These are phyloP conservation scores for Crocallis elinguaria DNA, from an alignment of 2,888 invertebrate species.

Conservation along the genomic window DNA sequence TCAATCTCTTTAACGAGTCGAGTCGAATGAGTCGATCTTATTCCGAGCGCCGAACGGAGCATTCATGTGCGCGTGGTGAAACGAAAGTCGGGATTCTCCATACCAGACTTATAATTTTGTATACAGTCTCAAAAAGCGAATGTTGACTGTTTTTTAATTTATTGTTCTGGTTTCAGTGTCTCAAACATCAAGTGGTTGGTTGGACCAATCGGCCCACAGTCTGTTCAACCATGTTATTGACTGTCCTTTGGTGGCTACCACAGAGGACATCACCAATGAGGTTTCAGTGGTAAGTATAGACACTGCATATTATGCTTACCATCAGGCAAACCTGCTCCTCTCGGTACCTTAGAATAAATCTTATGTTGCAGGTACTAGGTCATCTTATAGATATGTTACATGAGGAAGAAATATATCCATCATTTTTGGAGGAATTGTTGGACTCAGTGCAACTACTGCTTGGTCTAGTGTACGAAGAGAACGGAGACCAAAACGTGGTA, in stretches of 20 bases:
- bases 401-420: slow-evolving; percentile 66
- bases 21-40: no score
- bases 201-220: slow-evolving; percentile 61
- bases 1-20: no score
- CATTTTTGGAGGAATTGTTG: slow-evolving; percentile 64
- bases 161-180: slow-evolving; percentile 45
- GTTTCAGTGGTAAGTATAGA: slow-evolving; percentile 57
- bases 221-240: slow-evolving; percentile 51
- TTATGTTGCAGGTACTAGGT: slow-evolving; percentile 55
- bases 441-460: slow-evolving; percentile 50
- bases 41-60: no score
- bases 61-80: no score
- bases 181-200: slow-evolving; percentile 44
- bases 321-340: neutral
- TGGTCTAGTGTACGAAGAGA: slow-evolving; percentile 43
- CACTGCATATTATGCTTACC: neutral
- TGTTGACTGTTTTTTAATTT: no score
- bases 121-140: no score
- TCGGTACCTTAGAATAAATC: no score
- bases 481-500: slow-evolving; percentile 50
- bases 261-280: slow-evolving; percentile 57
- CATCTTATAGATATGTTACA: slow-evolving; percentile 65
- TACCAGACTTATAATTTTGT: no score
- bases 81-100: no score
- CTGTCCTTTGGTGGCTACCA: slow-evolving; percentile 45